phyloP scores from a whole-genome alignment of 1,140 invertebrate species.

The Bicyclus anynana region DNA sequence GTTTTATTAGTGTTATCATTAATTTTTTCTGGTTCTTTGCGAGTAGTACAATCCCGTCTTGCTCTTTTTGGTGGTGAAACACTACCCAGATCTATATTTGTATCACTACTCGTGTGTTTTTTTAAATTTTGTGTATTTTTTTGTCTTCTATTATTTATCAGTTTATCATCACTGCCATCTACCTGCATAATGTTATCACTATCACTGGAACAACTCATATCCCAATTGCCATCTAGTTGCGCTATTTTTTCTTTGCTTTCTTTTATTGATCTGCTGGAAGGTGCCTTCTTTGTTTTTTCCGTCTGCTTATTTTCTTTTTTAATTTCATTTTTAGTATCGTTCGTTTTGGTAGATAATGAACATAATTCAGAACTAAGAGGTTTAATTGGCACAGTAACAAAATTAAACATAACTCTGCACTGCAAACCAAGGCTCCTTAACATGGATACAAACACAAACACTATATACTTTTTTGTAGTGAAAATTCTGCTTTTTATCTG shows the following conservation, averaged over 20 bases:
- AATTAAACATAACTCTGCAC: conserved; percentile 86
- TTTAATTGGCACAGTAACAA: conserved; percentile 81
- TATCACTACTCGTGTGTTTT: conserved; percentile 22
- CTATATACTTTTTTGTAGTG: conserved; percentile 81
- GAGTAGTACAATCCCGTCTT: conserved; percentile 22
- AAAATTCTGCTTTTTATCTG: conserved; percentile 81
- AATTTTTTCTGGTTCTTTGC: not conserved
- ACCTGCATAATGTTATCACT: conserved; percentile 51
- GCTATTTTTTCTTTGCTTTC: conserved; percentile 49
- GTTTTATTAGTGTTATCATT: not conserved
- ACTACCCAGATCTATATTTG: conserved; percentile 36
- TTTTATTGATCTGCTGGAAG: conserved; percentile 14
- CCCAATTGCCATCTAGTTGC: conserved; percentile 78
- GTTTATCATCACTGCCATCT: conserved; percentile 51
- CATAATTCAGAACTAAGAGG: conserved; percentile 78
- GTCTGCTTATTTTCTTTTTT: conserved; percentile 37
- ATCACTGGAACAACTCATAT: conserved; percentile 40
- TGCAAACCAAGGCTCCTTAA: conserved; percentile 88
- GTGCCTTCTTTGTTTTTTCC: conserved; percentile 24
- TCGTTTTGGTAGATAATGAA: conserved; percentile 76
- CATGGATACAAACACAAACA: conserved; percentile 86
- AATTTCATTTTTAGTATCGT: conserved; percentile 28
- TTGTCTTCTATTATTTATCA: conserved; percentile 24
- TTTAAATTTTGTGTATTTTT: conserved; percentile 22
- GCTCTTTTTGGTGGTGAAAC: conserved; percentile 56